Percentiles rank a stretch among this genome's conserved stretches.
Conservation (phyloP, 2,797 vertebrate genomes). For the Synaphobranchus kaupii region DNA sequence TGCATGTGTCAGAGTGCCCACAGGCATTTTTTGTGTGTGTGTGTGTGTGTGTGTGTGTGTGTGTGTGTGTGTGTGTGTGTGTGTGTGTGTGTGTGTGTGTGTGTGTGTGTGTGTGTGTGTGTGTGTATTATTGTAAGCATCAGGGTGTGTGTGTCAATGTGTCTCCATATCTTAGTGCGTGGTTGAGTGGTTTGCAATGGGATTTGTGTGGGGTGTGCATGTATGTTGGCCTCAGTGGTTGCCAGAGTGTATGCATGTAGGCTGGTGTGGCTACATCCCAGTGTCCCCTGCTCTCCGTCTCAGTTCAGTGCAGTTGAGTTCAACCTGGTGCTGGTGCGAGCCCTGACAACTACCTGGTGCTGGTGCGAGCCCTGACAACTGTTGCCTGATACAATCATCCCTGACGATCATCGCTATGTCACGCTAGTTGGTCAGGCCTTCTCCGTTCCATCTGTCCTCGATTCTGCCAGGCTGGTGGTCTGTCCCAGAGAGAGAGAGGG, state of each 20-base stretch:
- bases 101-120: not conserved
- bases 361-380: not conserved
- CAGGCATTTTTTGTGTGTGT: not conserved
- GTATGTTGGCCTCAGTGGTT: not conserved
- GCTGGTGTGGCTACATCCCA: constrained; percentile 1
- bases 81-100: not conserved
- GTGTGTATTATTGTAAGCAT: not conserved
- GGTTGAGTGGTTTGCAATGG: not conserved
- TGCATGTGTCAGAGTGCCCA: not conserved
- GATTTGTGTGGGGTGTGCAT: not conserved
- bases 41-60: not conserved
- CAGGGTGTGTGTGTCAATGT: not conserved
- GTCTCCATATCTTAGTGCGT: not conserved
- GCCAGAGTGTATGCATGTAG: not conserved
- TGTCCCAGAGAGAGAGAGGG: not conserved
- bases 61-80: not conserved
- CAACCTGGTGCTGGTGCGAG: not conserved
- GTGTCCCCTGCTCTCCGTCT: not conserved
- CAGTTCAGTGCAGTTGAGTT: not conserved
- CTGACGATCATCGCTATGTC: not conserved
- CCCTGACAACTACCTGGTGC: not conserved
- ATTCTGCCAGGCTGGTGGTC: constrained; percentile 43
- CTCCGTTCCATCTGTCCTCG: constrained; percentile 27
- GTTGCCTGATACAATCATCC: not conserved
- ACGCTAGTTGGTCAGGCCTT: constrained; percentile 12